Evolutionary conservation across 2,113 vertebrate species (phyloP).

Genomic region (Speoplatyrhinus poulsoni): DNA sequence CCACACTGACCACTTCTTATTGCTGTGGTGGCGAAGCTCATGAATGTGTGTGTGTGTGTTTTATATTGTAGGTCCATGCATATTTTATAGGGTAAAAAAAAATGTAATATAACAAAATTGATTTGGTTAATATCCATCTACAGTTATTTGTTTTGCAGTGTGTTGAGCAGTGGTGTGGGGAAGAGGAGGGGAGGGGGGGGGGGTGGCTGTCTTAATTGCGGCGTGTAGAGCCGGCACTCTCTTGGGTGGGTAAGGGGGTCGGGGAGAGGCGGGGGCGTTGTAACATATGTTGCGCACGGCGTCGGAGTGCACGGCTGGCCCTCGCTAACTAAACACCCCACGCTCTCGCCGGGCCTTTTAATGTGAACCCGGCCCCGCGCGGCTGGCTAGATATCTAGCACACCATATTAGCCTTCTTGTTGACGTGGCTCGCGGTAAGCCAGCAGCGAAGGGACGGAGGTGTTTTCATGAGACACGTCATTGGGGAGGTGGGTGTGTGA

Average conservation of each 20-base stretch:
- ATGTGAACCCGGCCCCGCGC: constrained; percentile 34
- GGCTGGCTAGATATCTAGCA: too few relatives aligned
- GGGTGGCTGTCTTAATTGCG: constrained; percentile 61
- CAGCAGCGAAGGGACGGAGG: not conserved
- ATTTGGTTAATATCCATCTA: not conserved
- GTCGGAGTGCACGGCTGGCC: constrained; percentile 53
- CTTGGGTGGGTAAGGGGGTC: constrained; percentile 17
- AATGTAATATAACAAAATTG: not conserved
- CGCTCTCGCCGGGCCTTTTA: constrained; percentile 64
- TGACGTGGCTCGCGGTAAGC: constrained; percentile 61
- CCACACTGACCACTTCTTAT: constrained; percentile 24
- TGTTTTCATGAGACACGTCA: constrained; percentile 35
- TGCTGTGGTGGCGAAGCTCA: not conserved
- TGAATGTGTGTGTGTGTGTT: not conserved
- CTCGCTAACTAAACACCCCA: constrained; percentile 62
- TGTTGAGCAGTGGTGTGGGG: too few relatives aligned
- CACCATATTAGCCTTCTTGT: too few relatives aligned
- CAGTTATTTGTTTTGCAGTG: too few relatives aligned
- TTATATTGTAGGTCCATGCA: not conserved
- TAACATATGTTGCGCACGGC: constrained; percentile 64
- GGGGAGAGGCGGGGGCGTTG: constrained; percentile 13
- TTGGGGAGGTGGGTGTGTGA: constrained; percentile 22
- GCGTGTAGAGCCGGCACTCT: constrained; percentile 52
- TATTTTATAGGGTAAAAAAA: not conserved
- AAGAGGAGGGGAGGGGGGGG: constrained; percentile 34